Conservation (phyloP, 2,113 vertebrate genomes). For the Bostrychus sinensis region DNA sequence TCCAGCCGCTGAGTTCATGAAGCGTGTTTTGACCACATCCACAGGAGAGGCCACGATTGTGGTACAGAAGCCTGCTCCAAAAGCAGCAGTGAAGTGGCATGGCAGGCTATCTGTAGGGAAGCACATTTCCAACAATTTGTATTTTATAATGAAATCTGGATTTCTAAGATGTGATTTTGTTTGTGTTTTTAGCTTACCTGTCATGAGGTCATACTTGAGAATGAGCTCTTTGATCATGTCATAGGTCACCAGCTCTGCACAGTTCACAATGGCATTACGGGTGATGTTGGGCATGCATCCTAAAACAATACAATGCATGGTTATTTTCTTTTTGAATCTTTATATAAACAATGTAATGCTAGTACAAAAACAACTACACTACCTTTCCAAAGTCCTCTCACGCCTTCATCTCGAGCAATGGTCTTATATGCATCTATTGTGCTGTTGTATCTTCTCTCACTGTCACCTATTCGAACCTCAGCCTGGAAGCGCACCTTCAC, state of each 20-base stretch:
- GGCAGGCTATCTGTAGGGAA: conserved; percentile 86
- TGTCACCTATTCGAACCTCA: conserved; percentile 72
- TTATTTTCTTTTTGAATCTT: not conserved
- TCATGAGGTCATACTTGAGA: conserved; percentile 85
- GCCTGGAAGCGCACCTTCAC: conserved; percentile 92
- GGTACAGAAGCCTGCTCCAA: conserved; percentile 92
- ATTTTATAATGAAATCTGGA: not conserved
- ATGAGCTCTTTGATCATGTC: conserved; percentile 92
- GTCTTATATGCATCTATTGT: conserved; percentile 88
- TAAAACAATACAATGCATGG: conserved; percentile 51
- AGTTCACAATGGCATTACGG: conserved; percentile 94
- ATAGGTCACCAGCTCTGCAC: conserved; percentile 95
- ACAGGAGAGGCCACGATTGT: conserved; percentile 93
- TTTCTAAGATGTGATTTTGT: not conserved
- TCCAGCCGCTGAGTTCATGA: conserved; percentile 88
- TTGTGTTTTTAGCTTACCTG: conserved; percentile 78
- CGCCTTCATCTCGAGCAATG: conserved; percentile 86
- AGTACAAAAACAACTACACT: not conserved
- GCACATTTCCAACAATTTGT: not conserved
- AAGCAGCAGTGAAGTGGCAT: conserved; percentile 93
- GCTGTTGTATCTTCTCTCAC: conserved; percentile 82
- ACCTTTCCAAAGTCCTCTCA: conserved; percentile 91
- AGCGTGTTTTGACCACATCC: conserved; percentile 95
- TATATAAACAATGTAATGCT: not conserved
- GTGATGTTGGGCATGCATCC: conserved; percentile 92